Conservation (phyloP, 2,797 vertebrate genomes). For the Anguilla pacifica region DNA sequence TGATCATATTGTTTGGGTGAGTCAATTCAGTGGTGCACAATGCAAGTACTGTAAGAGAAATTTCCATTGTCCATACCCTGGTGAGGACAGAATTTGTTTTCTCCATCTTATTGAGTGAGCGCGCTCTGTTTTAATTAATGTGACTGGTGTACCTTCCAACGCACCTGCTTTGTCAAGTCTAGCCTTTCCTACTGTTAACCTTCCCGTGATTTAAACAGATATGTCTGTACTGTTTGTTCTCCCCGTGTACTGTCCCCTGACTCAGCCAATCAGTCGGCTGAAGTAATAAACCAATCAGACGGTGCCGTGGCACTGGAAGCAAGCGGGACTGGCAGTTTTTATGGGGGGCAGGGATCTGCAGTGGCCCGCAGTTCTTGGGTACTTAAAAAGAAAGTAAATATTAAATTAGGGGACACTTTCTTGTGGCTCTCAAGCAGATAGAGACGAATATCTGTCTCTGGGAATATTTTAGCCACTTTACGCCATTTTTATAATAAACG, state of each 20-base stretch:
- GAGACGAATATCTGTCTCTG: not conserved
- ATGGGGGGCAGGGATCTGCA: not conserved
- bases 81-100: not conserved
- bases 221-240: not conserved
- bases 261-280: too few relatives aligned
- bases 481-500: not conserved
- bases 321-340: not conserved
- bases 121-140: not conserved
- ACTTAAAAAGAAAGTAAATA: not conserved
- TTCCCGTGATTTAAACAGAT: too few relatives aligned
- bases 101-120: not conserved
- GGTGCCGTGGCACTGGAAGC: not conserved
- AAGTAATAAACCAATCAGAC: not conserved
- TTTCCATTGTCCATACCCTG: not conserved
- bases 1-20: not conserved
- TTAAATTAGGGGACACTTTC: not conserved
- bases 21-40: not conserved
- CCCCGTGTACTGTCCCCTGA: too few relatives aligned
- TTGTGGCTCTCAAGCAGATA: not conserved
- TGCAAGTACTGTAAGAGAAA: not conserved
- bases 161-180: too few relatives aligned
- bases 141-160: not conserved
- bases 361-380: not conserved
- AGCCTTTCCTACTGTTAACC: too few relatives aligned
- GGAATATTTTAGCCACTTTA: not conserved